Base-by-base conservation (phyloP, 2,113 vertebrate genomes). In the Ammodramus savannarum region DNA sequence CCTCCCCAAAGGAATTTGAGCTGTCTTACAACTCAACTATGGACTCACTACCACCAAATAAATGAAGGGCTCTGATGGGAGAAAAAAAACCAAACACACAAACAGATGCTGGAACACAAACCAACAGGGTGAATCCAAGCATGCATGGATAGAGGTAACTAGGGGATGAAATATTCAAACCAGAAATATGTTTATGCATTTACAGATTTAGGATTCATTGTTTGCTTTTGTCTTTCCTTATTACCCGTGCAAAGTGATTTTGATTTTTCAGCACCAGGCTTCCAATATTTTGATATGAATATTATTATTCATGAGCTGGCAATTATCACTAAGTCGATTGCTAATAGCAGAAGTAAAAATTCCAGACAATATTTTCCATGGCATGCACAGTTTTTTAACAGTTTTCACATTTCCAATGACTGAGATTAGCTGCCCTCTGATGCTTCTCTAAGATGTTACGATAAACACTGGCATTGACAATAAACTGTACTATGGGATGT, bases 161-260 rank as follows among this genome's bases (percentile, higher is more conserved):
- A 73, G 16, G 9, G 77, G 51, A 74, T 90, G 84, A 82, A 78
- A 92, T 58, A 95, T 52, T 75, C 74, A 72, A 75, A 87, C 36
- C 59, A 91, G 75, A 89, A 67, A 57, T 52, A 72, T 77, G 84
- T 49, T 90, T 87, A 76, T 74, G 94, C 95, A 96, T 96, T 97
- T 96, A 96, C 95, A 97, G 97, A 97, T 97, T 96, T 97, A 97
- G 95, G 94, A 97, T 97, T 97, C 96, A 91, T 66, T 77, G 81
- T 25, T 93, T 66, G 75, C 3, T 93, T 96, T 95, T 41, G 38
- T 82, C 46, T 93, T 82, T 95, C 87, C 75, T 95, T 67, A 75
- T 95, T 49, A 93, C 34, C 43, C 66, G 20, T 63, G 55, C 29
- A 76, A 93, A 79, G 25, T 4, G 13, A 90, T 41, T 67, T 67